Percentiles rank a stretch among this genome's conserved stretches.
Conservation (phyloP, 2,888 invertebrate genomes). For the Hirtodrosophila confusa region DNA sequence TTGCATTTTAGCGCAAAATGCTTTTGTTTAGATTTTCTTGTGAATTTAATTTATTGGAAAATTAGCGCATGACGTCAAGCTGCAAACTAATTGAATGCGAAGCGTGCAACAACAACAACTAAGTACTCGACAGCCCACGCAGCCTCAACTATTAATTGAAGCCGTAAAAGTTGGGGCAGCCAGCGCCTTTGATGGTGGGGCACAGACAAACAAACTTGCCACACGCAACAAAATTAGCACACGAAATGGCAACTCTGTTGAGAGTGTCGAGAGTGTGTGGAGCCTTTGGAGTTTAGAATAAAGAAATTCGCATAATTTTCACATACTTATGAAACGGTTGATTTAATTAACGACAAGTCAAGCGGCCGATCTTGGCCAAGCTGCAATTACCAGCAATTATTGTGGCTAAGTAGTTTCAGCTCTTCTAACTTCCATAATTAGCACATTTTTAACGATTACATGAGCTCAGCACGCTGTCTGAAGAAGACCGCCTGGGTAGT, state of each 20-base stretch:
- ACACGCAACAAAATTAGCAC: conserved; percentile 62
- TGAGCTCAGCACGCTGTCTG: conserved; percentile 46
- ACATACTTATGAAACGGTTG: conserved; percentile 44
- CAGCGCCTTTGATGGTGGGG: neutral
- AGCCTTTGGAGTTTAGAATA: conserved; percentile 26
- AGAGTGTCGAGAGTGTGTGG: conserved; percentile 17
- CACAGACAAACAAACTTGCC: conserved; percentile 52
- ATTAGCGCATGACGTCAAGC: conserved; percentile 74
- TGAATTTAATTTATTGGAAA: conserved; percentile 79
- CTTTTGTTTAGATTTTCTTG: conserved; percentile 78
- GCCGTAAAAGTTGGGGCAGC: conserved; percentile 45
- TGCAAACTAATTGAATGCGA: conserved; percentile 71
- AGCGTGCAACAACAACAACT: conserved; percentile 22
- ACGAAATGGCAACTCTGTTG: conserved; percentile 46
- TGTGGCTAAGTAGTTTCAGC: conserved; percentile 40
- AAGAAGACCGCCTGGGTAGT: conserved; percentile 15
- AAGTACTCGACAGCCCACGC: conserved; percentile 9
- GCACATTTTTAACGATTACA: conserved; percentile 66
- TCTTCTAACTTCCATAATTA: conserved; percentile 54
- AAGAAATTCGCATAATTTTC: conserved; percentile 59
- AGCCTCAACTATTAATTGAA: conserved; percentile 64
- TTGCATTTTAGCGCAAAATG: conserved; percentile 74
- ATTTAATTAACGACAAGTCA: conserved; percentile 43
- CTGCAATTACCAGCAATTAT: conserved; percentile 64
- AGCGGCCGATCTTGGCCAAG: conserved; percentile 29